These are phyloP conservation scores for Brachionus sp. DNA, from an alignment of 1,140 invertebrate species.

Conservation along the genomic window DNA sequence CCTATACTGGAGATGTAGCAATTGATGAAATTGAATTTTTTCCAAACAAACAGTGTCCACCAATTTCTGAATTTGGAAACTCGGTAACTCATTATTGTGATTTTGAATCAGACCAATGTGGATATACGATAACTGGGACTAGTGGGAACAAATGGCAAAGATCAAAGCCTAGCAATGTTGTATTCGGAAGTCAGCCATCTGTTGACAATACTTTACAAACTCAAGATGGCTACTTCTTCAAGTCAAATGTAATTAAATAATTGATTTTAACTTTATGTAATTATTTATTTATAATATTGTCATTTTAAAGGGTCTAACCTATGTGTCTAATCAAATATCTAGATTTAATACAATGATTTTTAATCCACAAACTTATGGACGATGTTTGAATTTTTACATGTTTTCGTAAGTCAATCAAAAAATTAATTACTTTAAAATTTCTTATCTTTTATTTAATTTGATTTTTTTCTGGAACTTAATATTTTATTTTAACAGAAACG, in stretches of 20 bases:
- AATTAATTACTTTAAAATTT: not conserved
- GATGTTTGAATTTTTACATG: conserved; percentile 12
- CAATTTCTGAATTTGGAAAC: conserved; percentile 9
- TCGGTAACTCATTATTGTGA: conserved; percentile 13
- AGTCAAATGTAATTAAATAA: not conserved
- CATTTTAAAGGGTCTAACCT: not conserved
- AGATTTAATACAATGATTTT: conserved; percentile 5
- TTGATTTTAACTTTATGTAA: not conserved
- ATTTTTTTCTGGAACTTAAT: not conserved
- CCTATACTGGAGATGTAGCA: conserved; percentile 4
- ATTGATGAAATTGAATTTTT: conserved; percentile 11
- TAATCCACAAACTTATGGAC: not conserved
- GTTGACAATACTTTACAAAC: conserved; percentile 51
- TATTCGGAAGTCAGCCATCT: conserved; percentile 41
- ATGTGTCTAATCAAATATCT: conserved; percentile 8
- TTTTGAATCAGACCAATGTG: conserved; percentile 25
- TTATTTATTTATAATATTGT: too few species aligned
- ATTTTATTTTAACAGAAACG: not conserved
- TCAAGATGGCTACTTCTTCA: conserved; percentile 66
- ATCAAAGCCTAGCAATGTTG: not conserved
- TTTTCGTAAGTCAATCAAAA: conserved; percentile 11
- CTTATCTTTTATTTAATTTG: not conserved
- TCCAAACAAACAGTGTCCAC: not conserved
- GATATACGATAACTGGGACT: not conserved
- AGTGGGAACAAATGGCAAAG: not conserved